These are phyloP conservation scores for Deroplatys truncata DNA, from an alignment of 2,888 invertebrate species.

Conservation along the genomic window DNA sequence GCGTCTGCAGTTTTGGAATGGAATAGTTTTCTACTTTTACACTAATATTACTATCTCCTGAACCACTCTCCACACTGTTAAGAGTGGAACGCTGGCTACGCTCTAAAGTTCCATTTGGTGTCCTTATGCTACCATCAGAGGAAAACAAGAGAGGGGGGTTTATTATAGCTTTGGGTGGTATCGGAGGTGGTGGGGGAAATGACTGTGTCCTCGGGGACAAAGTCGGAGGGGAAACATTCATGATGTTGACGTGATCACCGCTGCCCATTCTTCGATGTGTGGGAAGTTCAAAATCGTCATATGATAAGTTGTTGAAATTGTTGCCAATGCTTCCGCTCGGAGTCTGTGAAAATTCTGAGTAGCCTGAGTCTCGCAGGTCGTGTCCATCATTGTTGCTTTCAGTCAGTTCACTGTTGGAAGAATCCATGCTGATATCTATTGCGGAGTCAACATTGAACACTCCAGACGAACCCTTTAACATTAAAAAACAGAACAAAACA, in stretches of 20 bases:
- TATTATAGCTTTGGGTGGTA: constrained; percentile 35
- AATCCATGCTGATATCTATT: constrained; percentile 28
- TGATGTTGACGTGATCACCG: constrained; percentile 17
- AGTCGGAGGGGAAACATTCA: constrained; percentile 32
- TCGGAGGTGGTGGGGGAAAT: constrained; percentile 36
- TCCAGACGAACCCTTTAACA: constrained; percentile 25
- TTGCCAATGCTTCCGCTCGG: constrained; percentile 34
- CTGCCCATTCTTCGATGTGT: constrained; percentile 16
- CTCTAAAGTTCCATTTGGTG: constrained; percentile 15
- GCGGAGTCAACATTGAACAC: constrained; percentile 26
- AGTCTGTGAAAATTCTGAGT: constrained; percentile 40
- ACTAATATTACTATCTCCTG: constrained; percentile 21
- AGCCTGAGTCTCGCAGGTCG: constrained; percentile 53
- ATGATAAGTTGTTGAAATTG: constrained; percentile 45
- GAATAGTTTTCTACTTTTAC: constrained; percentile 43
- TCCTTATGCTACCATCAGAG: background rate
- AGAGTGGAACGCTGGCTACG: background rate
- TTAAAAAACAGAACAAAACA: background rate
- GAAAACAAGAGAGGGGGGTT: constrained; percentile 29
- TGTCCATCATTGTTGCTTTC: constrained; percentile 43
- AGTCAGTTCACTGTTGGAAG: background rate
- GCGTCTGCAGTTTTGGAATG: constrained; percentile 44
- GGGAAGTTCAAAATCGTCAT: constrained; percentile 45
- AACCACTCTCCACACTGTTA: background rate
- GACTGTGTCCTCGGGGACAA: constrained; percentile 33